Evolutionary conservation across 1,140 invertebrate species (phyloP), one percentile per base, ranked within the genome.

Genomic region (Cydia amplana): DNA sequence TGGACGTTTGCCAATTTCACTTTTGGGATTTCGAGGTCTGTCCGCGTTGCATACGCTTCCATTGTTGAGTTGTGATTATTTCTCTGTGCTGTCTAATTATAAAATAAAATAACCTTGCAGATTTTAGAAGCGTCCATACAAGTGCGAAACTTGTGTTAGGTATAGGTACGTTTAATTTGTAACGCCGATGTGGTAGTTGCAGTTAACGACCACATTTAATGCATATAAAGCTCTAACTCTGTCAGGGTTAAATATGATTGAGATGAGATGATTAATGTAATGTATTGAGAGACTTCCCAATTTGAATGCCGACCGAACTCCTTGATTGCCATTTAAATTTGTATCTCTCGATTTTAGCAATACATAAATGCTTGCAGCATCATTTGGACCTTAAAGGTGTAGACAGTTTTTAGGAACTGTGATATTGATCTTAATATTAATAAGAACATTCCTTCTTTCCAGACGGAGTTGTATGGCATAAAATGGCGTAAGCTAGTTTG

Each of bases 401-500:
- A n/a, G n/a, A n/a, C 5, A 46, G 43, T 14, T 55, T 32, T 32
- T 6, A 32, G 32, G 32, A 32, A 32, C n/a, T n/a, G 32, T 0
- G 32, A 32, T 6, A 32, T 6, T 32, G 32, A 6, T 32, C 18
- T 12, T 23, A 60, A 60, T 32, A 55, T 12, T 23, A 60, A 60
- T 3, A 23, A 23, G 0, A 60, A 60, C 72, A 83, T 79, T 87
- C 43, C 85, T 80, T 84, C 85, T 78, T 93, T 91, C 85, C 94
- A 99, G 98, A 99, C 98, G 93, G 98, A 99, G 94, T 95, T 99
- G 87, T 98, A 97, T 95, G 98, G 98, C 86, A 99, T 99, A 93
- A 99, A 99, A 97, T 99, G 98, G 99, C 97, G 97, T 94, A 98
- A 98, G 91, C 95, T 98, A 83, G 95, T 96, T 85, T 97, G 96